Evolutionary conservation across 2,888 invertebrate species (phyloP).

Genomic region (Trilocha varians): DNA sequence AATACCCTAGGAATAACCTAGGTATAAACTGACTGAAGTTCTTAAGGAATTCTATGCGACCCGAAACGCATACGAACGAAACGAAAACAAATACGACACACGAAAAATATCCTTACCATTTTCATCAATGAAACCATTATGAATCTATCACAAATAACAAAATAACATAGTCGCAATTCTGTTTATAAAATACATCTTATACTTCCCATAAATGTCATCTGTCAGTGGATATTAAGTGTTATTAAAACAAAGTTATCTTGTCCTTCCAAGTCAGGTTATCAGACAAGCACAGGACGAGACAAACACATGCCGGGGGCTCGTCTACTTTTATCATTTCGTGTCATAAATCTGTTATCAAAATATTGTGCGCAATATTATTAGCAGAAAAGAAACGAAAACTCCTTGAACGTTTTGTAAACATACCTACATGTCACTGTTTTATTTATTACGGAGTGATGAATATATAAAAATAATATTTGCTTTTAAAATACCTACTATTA

Average conservation of each 20-base stretch:
- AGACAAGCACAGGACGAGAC: conserved; percentile 30
- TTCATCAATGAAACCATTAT: too few relatives aligned
- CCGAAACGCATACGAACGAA: too few relatives aligned
- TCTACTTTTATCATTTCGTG: conserved; percentile 23
- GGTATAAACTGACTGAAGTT: too few relatives aligned
- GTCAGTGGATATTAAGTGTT: conserved; percentile 11
- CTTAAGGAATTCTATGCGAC: too few relatives aligned
- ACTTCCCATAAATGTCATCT: conserved; percentile 1
- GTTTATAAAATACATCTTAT: background rate
- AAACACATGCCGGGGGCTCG: conserved; percentile 40
- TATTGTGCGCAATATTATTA: conserved; percentile 24
- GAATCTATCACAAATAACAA: too few relatives aligned
- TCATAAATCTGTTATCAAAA: conserved; percentile 19
- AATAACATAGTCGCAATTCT: background rate
- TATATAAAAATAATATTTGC: too few relatives aligned
- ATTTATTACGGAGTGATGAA: too few relatives aligned
- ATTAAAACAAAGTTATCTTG: conserved; percentile 27
- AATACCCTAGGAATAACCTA: too few relatives aligned
- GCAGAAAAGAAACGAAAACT: conserved; percentile 2
- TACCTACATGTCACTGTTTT: too few relatives aligned
- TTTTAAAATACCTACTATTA: too few relatives aligned
- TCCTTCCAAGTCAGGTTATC: conserved; percentile 24
- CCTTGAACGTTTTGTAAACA: background rate
- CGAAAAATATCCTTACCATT: too few relatives aligned
- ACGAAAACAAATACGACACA: too few relatives aligned